These are phyloP conservation scores for Rhegmatorhina hoffmannsi DNA, from an alignment of 2,113 vertebrate species.

Conservation along the genomic window DNA sequence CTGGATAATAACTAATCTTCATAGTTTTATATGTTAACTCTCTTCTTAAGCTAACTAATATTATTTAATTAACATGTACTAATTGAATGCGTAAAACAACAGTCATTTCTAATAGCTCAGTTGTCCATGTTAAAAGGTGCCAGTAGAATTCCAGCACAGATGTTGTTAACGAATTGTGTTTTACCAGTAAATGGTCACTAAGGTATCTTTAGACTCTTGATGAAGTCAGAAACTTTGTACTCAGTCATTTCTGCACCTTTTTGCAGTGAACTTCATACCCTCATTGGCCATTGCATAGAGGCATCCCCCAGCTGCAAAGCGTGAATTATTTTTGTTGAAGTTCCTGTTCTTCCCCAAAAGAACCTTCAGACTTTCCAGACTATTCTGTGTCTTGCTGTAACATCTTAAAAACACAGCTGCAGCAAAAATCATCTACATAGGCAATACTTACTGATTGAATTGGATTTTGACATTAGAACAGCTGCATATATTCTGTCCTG, in stretches of 20 bases:
- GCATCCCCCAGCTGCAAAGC: not conserved
- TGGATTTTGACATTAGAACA: not conserved
- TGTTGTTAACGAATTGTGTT: not conserved
- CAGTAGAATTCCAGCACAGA: not conserved
- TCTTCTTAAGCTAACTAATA: not conserved
- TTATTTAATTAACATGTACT: not conserved
- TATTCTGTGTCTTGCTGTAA: not conserved
- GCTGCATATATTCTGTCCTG: not conserved
- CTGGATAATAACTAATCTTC: not conserved
- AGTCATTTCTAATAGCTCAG: not conserved
- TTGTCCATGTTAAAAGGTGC: not conserved
- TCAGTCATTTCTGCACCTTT: not conserved
- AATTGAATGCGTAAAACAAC: not conserved
- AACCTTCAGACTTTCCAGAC: not conserved
- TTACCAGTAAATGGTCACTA: not conserved
- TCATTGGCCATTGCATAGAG: not conserved
- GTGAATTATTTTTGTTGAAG: not conserved
- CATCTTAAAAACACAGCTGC: not conserved
- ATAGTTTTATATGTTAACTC: not conserved
- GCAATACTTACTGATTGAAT: not conserved
- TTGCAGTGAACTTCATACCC: not conserved
- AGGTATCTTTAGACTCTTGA: not conserved
- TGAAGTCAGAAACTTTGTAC: not conserved
- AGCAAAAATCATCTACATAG: not conserved
- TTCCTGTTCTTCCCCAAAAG: not conserved